A percentile compares a stretch with the other conserved stretches of the same genome.
Conservation (phyloP, 2,113 vertebrate genomes). For the Elachura formosa region DNA sequence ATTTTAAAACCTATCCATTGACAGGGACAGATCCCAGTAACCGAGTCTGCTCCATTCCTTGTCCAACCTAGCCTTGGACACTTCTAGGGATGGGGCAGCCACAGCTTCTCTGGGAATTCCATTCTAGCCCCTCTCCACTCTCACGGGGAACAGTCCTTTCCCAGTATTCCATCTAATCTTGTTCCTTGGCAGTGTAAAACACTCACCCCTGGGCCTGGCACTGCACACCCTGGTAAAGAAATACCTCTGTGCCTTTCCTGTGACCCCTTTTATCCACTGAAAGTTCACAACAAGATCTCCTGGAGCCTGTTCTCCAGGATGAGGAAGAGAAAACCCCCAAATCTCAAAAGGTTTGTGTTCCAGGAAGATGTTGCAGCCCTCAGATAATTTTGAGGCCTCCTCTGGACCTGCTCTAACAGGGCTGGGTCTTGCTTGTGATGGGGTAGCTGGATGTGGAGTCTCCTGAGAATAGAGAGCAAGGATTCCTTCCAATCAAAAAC, state of each 20-base stretch:
- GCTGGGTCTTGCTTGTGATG: too few relatives aligned
- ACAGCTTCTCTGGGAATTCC: neutral
- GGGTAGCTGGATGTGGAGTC: accelerated
- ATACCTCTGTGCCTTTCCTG: neutral
- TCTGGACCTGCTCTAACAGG: neutral
- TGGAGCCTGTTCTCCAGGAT: neutral
- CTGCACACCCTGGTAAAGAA: neutral
- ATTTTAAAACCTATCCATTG: neutral
- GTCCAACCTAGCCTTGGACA: accelerated
- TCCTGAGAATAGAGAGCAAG: neutral
- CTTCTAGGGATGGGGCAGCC: neutral
- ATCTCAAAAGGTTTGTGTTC: neutral
- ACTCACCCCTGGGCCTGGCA: neutral
- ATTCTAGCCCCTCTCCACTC: neutral
- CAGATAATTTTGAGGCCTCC: neutral
- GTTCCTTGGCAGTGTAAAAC: neutral
- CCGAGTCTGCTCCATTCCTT: neutral
- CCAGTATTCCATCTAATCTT: neutral
- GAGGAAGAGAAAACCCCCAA: neutral
- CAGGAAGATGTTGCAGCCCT: neutral
- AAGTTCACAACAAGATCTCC: neutral
- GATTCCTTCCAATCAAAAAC: neutral
- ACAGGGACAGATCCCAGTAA: neutral
- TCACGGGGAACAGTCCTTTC: neutral
- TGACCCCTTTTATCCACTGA: neutral